Evolutionary conservation across 1,140 invertebrate genomes (phyloP), one percentile per base, ranked within the genome.

Genomic region (Drosophila navojoa): DNA sequence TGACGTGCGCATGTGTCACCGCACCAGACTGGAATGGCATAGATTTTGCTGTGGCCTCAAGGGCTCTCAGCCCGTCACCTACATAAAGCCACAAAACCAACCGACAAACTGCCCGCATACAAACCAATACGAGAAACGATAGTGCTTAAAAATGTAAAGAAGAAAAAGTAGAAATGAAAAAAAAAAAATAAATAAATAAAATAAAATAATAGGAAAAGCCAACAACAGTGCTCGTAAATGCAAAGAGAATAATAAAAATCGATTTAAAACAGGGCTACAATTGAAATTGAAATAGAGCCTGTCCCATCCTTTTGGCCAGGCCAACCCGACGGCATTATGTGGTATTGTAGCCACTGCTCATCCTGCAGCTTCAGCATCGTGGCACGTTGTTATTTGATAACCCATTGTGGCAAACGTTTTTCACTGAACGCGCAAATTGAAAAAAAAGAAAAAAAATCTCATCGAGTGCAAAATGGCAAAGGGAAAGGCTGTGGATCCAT

Each of bases 301-400:
- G 59, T 52, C 50, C 27, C 71, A 52, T 61, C 69, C 62, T 66
- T 54, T 38, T 55, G 5, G 27, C 32, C 32, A 32, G 57, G n/a
- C 66, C 50, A 32, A 19, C 52, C 59, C 55, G 68, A 42, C 68
- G 47, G 64, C 77, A 81, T 78, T 71, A 63, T 77, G 77, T 80
- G 77, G 63, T 57, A 62, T 52, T 85, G 74, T 53, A 55, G 16
- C 7, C 13, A 22, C 38, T 35, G 27, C 5, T 29, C 38, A 45
- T 16, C 29, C 38, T 50, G 50, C n/a, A 6, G 73, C 60, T 55
- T 64, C 47, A 70, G 87, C 72, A 71, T 84, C 74, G 79, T 71
- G 67, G 71, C 84, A 87, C 82, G 82, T 87, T 87, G 82, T 84
- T 79, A 87, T 87, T 87, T 87, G 82, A 87, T 87, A 87, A 89